Conservation (phyloP, 1,140 invertebrate species). For the Phocides pigmalion region DNA sequence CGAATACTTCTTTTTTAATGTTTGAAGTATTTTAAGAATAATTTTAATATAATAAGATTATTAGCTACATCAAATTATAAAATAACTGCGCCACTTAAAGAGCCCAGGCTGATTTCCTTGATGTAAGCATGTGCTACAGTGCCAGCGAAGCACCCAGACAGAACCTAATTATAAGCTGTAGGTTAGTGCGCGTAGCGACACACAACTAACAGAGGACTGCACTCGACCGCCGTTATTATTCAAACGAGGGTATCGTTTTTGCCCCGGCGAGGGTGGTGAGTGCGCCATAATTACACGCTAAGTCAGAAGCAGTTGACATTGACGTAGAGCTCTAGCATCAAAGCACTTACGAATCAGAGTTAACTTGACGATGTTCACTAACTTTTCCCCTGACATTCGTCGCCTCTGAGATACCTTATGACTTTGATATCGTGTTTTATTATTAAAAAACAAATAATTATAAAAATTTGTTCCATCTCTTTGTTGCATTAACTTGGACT, state of each 20-base stretch:
- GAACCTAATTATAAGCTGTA: slow-evolving; percentile 19
- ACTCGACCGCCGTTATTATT: slow-evolving; percentile 11
- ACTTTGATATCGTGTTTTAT: too few relatives aligned
- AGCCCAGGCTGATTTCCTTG: too few relatives aligned
- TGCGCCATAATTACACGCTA: slow-evolving; percentile 17
- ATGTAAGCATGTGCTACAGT: neutral
- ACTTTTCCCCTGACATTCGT: neutral
- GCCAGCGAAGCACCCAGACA: neutral
- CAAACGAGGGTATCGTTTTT: neutral
- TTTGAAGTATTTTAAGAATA: too few relatives aligned
- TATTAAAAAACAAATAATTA: too few relatives aligned
- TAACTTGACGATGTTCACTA: too few relatives aligned
- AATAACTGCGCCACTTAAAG: too few relatives aligned
- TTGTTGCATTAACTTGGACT: too few relatives aligned
- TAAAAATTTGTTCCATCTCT: too few relatives aligned
- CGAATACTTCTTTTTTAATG: too few relatives aligned
- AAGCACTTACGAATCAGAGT: neutral
- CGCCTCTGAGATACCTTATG: too few relatives aligned
- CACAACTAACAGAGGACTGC: slow-evolving; percentile 1
- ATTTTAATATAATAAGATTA: too few relatives aligned
- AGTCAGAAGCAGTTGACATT: slow-evolving; percentile 20
- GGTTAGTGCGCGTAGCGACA: slow-evolving; percentile 2
- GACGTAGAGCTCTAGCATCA: slow-evolving; percentile 10
- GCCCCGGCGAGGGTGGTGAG: slow-evolving; percentile 1
- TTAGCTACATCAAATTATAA: too few relatives aligned